Evolutionary conservation across 2,113 vertebrate genomes (phyloP).

Genomic region (Cacatua alba): DNA sequence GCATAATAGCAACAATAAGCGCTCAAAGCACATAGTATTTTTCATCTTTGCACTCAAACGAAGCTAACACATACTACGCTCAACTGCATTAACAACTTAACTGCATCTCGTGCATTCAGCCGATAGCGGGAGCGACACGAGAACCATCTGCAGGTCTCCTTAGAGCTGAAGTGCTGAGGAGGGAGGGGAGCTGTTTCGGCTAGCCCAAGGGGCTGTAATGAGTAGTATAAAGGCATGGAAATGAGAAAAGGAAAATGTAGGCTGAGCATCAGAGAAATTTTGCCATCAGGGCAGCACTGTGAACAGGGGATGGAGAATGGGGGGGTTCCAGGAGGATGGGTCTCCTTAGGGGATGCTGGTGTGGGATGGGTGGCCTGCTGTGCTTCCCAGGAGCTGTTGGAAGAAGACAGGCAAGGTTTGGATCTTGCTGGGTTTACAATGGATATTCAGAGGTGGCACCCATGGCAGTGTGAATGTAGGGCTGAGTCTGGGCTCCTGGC

Average conservation of each 20-base stretch:
- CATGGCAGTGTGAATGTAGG: fast-evolving
- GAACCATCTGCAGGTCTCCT: not conserved
- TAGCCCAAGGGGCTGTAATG: not conserved
- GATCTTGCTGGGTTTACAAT: not conserved
- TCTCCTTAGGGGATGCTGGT: not conserved
- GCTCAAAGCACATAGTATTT: not conserved
- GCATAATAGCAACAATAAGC: not conserved
- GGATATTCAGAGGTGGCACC: not conserved
- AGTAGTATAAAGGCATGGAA: not conserved
- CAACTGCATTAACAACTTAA: not conserved
- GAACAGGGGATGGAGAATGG: fast-evolving
- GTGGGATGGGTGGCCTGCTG: not conserved
- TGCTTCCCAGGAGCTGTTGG: fast-evolving
- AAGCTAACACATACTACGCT: not conserved
- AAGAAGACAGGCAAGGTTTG: not conserved
- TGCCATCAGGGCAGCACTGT: fast-evolving
- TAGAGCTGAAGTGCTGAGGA: fast-evolving
- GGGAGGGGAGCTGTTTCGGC: not conserved
- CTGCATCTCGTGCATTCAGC: not conserved
- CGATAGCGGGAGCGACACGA: fast-evolving
- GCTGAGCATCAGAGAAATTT: not conserved
- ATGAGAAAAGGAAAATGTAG: not conserved
- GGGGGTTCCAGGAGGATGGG: not conserved
- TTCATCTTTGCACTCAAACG: not conserved
- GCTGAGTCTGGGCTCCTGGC: not conserved